Evolutionary conservation across 2,113 vertebrate genomes (phyloP).

Genomic region (Alaudala cheleensis): DNA sequence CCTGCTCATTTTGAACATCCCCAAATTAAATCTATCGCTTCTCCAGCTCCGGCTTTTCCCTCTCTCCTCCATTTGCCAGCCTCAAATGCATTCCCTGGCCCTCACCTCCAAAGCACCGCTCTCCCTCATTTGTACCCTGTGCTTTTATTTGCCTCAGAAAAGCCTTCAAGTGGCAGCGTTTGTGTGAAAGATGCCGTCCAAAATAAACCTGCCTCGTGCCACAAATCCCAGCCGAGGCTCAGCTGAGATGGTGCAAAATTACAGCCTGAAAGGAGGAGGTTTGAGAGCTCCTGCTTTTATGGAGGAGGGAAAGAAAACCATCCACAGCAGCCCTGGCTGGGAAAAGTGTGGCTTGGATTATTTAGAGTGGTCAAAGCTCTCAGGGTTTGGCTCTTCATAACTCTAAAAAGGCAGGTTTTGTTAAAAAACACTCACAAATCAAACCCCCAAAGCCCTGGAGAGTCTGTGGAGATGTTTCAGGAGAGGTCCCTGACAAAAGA

Average conservation of each 20-base stretch:
- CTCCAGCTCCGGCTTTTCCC: neutral
- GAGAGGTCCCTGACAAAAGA: neutral
- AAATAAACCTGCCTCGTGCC: slow-evolving; percentile 4
- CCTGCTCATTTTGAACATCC: neutral
- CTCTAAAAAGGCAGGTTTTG: neutral
- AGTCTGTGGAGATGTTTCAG: neutral
- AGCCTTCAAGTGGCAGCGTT: neutral
- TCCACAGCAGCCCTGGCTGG: neutral
- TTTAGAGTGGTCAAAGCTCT: neutral
- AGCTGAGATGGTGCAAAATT: neutral
- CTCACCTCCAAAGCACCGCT: neutral
- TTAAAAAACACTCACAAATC: neutral
- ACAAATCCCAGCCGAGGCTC: slow-evolving; percentile 5
- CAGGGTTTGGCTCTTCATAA: neutral
- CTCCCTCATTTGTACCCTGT: neutral
- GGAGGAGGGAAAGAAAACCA: neutral
- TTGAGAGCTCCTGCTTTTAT: neutral
- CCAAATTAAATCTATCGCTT: neutral
- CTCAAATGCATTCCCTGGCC: neutral
- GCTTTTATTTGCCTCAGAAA: neutral
- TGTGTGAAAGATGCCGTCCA: slow-evolving; percentile 7
- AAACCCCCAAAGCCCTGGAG: neutral
- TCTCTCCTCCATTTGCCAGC: neutral
- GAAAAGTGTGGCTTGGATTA: neutral
- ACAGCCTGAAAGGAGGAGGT: neutral